Evolutionary conservation across 2,888 invertebrate genomes (phyloP).

Genomic region (Mantis religiosa): DNA sequence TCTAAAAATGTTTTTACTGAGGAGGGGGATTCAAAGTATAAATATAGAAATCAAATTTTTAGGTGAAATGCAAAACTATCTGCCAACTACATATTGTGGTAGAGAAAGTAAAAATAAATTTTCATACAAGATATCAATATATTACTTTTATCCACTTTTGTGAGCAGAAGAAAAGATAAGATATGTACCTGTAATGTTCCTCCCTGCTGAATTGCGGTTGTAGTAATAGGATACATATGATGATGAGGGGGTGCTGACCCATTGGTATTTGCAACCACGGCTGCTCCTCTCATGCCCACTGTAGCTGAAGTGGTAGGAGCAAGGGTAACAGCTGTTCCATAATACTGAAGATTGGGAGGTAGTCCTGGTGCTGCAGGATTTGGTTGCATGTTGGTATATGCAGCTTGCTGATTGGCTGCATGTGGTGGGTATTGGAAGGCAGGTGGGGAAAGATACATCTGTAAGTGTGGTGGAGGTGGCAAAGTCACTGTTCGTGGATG

Average conservation of each 20-base stretch:
- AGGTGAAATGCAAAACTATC: no score
- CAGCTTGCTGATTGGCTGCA: constrained; percentile 35
- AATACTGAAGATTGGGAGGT: constrained; percentile 48
- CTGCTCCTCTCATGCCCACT: constrained; percentile 34
- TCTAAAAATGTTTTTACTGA: no score
- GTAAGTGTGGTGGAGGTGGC: constrained; percentile 50
- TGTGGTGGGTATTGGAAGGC: constrained; percentile 48
- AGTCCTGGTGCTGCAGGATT: constrained; percentile 14
- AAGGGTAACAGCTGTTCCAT: constrained; percentile 47
- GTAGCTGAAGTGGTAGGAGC: constrained; percentile 42
- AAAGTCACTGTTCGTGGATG: constrained; percentile 36
- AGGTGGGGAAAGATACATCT: constrained; percentile 47
- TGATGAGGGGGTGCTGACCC: constrained; percentile 41
- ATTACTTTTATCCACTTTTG: no score
- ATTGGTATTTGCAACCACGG: constrained; percentile 19
- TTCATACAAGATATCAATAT: no score
- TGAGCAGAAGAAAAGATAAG: no score
- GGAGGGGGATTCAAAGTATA: no score
- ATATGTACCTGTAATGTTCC: constrained; percentile 19
- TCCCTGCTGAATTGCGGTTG: constrained; percentile 38
- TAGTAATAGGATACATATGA: constrained; percentile 44
- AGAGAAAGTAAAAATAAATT: no score
- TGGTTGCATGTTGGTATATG: constrained; percentile 35
- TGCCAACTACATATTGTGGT: no score
- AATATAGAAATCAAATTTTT: no score